Conservation (phyloP, 1,140 invertebrate species). For the Portunus trituberculatus region DNA sequence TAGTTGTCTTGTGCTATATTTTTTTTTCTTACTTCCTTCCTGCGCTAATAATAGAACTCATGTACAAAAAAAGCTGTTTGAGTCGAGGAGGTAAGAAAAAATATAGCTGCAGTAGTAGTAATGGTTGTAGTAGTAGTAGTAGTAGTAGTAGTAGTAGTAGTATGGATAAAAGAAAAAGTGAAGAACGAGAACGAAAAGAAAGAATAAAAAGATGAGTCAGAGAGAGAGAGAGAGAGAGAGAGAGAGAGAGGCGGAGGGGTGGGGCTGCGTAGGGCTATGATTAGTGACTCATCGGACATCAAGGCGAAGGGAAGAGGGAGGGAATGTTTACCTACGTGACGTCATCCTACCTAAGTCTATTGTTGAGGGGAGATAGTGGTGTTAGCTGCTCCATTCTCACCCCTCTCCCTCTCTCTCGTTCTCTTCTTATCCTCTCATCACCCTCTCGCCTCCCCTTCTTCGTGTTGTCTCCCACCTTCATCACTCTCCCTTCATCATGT, state of each 20-base stretch:
- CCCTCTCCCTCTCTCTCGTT: conserved; percentile 48
- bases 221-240: conserved; percentile 38
- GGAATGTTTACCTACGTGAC: not conserved
- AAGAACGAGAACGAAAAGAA: not conserved
- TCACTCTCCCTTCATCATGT: not conserved
- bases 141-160: no score
- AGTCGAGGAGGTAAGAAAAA: no score
- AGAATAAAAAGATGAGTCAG: not conserved
- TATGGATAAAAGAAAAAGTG: not conserved
- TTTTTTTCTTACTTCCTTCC: not conserved
- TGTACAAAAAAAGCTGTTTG: no score
- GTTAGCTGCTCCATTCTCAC: not conserved
- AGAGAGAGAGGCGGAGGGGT: conserved; percentile 30
- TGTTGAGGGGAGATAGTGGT: not conserved
- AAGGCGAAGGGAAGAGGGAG: not conserved
- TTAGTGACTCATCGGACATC: not conserved
- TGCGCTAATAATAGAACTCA: not conserved
- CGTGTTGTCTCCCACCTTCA: not conserved
- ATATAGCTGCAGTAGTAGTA: no score
- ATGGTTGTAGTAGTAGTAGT: no score
- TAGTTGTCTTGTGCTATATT: no score
- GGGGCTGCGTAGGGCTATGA: not conserved
- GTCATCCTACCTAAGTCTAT: not conserved
- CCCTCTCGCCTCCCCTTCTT: not conserved
- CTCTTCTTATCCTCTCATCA: not conserved